Conservation (phyloP, 2,113 vertebrate species). For the Hippopotamus amphibius region DNA sequence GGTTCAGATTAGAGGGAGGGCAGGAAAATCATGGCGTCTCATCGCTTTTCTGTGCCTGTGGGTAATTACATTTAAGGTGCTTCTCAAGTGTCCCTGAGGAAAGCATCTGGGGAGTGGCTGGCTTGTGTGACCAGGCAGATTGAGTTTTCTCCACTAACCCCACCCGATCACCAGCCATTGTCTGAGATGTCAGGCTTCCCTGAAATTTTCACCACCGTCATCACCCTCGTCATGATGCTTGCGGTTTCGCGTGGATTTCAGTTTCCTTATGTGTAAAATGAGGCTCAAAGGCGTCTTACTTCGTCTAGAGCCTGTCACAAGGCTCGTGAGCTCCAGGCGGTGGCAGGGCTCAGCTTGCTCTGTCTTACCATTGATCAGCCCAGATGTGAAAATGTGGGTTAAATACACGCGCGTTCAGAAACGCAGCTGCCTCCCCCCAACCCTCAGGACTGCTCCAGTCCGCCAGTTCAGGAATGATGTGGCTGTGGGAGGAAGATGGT, state of each 20-base stretch:
- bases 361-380: too few relatives aligned
- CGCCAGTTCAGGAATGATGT: background rate
- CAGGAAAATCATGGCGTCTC: background rate
- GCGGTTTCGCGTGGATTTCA: background rate
- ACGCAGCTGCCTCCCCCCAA: background rate
- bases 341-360: background rate
- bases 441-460: background rate
- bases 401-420: background rate
- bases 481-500: background rate
- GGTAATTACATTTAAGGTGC: background rate
- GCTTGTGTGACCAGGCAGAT: background rate
- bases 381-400: background rate
- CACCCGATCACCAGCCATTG: rapidly evolving
- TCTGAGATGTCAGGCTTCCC: background rate
- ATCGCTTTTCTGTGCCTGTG: background rate
- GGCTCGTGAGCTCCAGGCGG: background rate
- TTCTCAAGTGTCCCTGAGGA: background rate
- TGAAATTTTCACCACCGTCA: rapidly evolving
- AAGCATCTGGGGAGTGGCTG: background rate
- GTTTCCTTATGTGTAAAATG: too few relatives aligned
- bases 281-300: background rate
- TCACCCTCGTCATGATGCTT: rapidly evolving
- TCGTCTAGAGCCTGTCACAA: background rate
- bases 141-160: background rate
- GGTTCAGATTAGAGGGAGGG: background rate